Evolutionary conservation across 2,797 vertebrate species (phyloP), one percentile per base, ranked within the genome.

Genomic region (Pyrocephalus nanus): DNA sequence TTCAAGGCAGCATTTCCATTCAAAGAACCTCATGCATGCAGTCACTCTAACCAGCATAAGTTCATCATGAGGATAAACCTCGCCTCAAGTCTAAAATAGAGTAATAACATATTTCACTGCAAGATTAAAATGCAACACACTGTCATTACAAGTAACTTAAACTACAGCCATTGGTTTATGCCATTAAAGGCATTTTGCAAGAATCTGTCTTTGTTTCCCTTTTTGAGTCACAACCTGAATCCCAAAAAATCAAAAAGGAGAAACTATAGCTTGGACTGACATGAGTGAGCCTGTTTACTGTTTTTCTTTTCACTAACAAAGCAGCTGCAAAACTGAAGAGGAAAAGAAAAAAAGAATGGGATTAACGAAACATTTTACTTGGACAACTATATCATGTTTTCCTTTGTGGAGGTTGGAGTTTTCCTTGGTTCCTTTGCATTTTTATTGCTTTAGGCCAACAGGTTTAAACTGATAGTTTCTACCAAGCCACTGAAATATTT

Each of bases 281-380:
- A 29, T 65, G 27, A 84, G 26, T 32, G 10, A 91, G 17, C 14
- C 80, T 95, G 57, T 30, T 72, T 65, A 29, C 12, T 58, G 7
- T 34, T 77, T 70, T 79, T 26, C 7, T 66, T 91, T 82, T 67
- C 64, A 34, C 19, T 69, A 72, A 72, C 14, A 86, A 92, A 82
- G 27, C 10, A 67, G 42, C 29, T 6, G 1, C 19, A 93, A 87
- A 87, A 54, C 1, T 53, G 23, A 76, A 79, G 7, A 69, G 14
- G 5, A 12, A 12, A 16, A 40, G 47, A 43, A 16, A 22, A 43
- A 29, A 12, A 3, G 19, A 76, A 14, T 30, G 11, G 22, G 14
- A 66, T 93, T 58, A 72, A 65, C 9, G 58, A 83, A 95, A 75
- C 45, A 87, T 95, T 95, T 95, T 86, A 58, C 70, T 94, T 94